Conservation (phyloP, 2,113 vertebrate genomes). For the Microcebus griseorufus region DNA sequence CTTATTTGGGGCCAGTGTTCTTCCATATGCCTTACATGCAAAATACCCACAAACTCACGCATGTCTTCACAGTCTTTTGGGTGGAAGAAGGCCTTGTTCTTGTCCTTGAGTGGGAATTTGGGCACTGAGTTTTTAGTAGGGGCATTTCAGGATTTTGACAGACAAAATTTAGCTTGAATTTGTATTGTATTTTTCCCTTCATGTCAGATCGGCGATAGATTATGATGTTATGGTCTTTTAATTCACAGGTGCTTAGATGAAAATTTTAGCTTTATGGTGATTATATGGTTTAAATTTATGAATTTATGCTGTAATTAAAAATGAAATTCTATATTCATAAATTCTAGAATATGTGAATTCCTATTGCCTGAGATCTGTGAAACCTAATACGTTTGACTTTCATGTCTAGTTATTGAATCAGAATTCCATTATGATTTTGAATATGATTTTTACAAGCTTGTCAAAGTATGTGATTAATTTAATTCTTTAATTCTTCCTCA, state of each 20-base stretch:
- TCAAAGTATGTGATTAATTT: conserved; percentile 40
- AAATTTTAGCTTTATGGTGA: conserved; percentile 39
- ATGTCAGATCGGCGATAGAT: not conserved
- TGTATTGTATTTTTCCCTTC: not conserved
- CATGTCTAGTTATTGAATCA: conserved; percentile 53
- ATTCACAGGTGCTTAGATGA: conserved; percentile 13
- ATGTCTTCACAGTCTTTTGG: conserved; percentile 20
- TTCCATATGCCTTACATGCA: not conserved
- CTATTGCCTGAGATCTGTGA: conserved; percentile 28
- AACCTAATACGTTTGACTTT: conserved; percentile 47
- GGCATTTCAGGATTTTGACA: conserved; percentile 25
- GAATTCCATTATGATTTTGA: conserved; percentile 49
- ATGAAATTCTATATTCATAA: not conserved
- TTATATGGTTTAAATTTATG: conserved; percentile 37
- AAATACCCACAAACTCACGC: not conserved
- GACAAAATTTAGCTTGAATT: not conserved
- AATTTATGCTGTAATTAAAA: conserved; percentile 39
- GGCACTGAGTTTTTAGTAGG: not conserved
- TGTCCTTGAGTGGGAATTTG: conserved; percentile 22
- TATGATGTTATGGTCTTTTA: not conserved
- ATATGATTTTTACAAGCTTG: conserved; percentile 51
- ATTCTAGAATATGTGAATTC: conserved; percentile 24
- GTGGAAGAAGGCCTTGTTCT: not conserved
- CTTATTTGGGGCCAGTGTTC: not conserved
- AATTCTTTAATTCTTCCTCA: conserved; percentile 35